Base-by-base conservation (phyloP, 2,113 vertebrate genomes). In the Ibidorhyncha struthersii region DNA sequence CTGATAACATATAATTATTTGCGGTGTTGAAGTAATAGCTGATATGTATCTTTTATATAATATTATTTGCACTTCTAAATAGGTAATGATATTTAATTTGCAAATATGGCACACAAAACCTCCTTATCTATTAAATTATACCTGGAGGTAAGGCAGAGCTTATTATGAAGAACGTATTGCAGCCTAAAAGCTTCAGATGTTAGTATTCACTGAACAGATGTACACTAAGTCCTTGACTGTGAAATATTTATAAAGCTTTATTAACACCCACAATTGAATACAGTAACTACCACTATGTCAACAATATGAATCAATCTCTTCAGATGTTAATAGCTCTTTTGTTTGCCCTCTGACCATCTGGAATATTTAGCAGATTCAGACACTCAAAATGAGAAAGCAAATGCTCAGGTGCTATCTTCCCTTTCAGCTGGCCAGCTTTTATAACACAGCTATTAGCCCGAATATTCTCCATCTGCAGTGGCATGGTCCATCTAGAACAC, bases 291-390 rank as follows among this genome's bases (percentile, higher is more conserved):
- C 13, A 34, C n/a, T 41, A 53, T 65, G 49, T 83, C 70, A 93
- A 71, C 29, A 58, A 20, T 63, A 65, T 91, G 80, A 94, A 78
- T 89, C 0, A 18, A 17, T 85, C 65, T 87, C 78, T 74, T 70
- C 84, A 94, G 47, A 86, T 55, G 59, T 81, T 93, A 91, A 90
- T 71, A 91, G 34, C 40, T 36, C 50, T 91, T 95, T 88, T 83
- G 55, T 90, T 96, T 94, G 45, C 59, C 43, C 55, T 80, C 63
- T 14, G 25, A 34, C 73, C 86, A 92, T 94, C 83, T 94, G 94
- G 78, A 93, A 78, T 85, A 53, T 84, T 86, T 90, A 90, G 26
- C 62, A 83, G 27, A 82, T 83, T 84, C 38, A 87, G 32, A 36
- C 7, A 14, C 38, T 80, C 40, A 66, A 83, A 95, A 74, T 10